A percentile compares a stretch with the other conserved stretches of the same genome.
Evolutionary conservation across 2,113 vertebrate genomes (phyloP).

Genomic region (Pongo pygmaeus): DNA sequence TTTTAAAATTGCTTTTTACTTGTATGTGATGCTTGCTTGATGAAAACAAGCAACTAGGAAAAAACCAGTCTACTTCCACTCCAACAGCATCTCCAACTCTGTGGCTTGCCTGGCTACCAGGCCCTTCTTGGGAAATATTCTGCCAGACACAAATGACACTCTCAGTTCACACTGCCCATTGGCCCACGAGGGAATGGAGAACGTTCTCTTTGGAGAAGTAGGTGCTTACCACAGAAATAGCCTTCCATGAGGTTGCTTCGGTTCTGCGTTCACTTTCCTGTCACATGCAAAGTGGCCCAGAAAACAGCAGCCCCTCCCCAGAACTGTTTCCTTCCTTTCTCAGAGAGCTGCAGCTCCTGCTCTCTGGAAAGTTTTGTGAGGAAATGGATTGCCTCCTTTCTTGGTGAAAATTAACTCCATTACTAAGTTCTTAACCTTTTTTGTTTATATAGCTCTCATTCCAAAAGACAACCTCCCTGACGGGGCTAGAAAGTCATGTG

Average conservation of each 20-base stretch:
- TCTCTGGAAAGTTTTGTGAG: background rate
- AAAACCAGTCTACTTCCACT: background rate
- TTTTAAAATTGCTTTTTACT: background rate
- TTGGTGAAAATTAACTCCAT: background rate
- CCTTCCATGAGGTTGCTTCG: rapidly evolving
- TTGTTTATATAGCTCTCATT: background rate
- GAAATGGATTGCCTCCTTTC: background rate
- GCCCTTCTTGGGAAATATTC: background rate
- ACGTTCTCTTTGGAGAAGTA: background rate
- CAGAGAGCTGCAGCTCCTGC: background rate
- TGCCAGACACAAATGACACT: background rate
- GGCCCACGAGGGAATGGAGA: background rate
- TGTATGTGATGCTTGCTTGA: background rate
- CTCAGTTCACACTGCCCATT: background rate
- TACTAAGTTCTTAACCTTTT: background rate
- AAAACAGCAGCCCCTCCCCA: background rate
- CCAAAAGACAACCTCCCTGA: background rate
- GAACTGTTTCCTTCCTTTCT: background rate
- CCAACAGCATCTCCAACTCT: background rate
- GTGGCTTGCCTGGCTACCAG: background rate
- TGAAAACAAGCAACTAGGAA: background rate
- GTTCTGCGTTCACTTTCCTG: background rate
- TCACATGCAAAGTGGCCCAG: background rate
- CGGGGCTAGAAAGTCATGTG: background rate
- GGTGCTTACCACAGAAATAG: background rate